These are phyloP conservation scores for Magallana gigas DNA, from an alignment of 1,140 invertebrate species.

Conservation along the genomic window DNA sequence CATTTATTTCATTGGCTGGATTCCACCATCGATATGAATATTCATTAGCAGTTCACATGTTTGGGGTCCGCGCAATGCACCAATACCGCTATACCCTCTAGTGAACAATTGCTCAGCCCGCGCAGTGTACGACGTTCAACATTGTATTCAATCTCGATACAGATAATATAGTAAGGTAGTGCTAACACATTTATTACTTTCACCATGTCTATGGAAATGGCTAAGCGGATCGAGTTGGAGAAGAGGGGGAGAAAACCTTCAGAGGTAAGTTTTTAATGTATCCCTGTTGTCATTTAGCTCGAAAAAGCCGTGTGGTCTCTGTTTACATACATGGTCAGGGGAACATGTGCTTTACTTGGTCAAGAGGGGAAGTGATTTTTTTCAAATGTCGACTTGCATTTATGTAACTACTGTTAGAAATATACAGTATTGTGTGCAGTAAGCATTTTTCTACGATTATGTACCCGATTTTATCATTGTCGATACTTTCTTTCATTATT, in stretches of 20 bases:
- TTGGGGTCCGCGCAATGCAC: conserved; percentile 23
- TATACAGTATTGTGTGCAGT: not conserved
- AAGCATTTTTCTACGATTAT: not conserved
- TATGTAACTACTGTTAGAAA: not conserved
- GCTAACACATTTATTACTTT: conserved; percentile 4
- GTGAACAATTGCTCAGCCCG: conserved; percentile 21
- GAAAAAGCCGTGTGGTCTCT: not conserved
- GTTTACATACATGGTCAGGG: conserved; percentile 24
- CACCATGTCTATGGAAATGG: conserved; percentile 30
- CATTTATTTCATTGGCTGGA: not conserved
- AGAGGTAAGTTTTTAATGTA: conserved; percentile 8
- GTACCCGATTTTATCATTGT: not conserved
- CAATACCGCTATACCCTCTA: conserved; percentile 19
- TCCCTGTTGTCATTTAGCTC: not conserved
- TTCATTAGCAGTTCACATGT: conserved; percentile 31
- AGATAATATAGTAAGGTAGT: conserved; percentile 2
- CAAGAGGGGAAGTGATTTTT: conserved; percentile 18
- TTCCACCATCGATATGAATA: not conserved
- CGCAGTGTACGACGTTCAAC: conserved; percentile 23
- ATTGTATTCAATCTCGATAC: conserved; percentile 23
- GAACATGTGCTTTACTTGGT: conserved; percentile 32
- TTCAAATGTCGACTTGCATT: not conserved
- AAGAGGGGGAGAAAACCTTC: conserved; percentile 27
- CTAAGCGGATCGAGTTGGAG: conserved; percentile 31
- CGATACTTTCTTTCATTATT: not conserved